Evolutionary conservation across 2,888 invertebrate genomes (phyloP).

Genomic region (Lottia gigantea): DNA sequence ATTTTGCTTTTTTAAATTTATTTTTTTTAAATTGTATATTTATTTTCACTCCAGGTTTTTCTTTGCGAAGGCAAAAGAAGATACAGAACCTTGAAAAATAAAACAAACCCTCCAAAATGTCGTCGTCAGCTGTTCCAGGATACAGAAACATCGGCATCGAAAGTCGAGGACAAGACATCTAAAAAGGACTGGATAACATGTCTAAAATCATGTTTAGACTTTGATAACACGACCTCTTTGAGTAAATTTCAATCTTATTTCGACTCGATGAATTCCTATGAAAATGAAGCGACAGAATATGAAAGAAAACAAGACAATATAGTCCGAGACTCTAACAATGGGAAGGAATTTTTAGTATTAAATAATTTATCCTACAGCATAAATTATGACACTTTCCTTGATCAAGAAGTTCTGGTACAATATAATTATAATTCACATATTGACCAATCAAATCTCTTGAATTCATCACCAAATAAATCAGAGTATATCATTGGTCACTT

Average conservation of each 20-base stretch:
- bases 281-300: not conserved
- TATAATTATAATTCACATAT: too few relatives aligned
- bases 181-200: not conserved
- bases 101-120: not conserved
- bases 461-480: too few relatives aligned
- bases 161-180: not conserved
- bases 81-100: slow-evolving; percentile 3
- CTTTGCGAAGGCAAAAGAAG: not conserved
- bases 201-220: slow-evolving; percentile 2
- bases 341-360: too few relatives aligned
- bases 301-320: not conserved
- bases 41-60: not conserved
- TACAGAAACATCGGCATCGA: not conserved
- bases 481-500: too few relatives aligned
- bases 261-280: not conserved
- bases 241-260: not conserved
- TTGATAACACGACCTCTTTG: not conserved
- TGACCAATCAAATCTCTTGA: too few relatives aligned
- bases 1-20: too few relatives aligned
- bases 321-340: not conserved
- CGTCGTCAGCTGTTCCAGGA: slow-evolving; percentile 1
- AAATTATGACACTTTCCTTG: not conserved
- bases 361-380: too few relatives aligned
- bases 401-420: not conserved
- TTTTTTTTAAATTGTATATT: too few relatives aligned